These are phyloP conservation scores for Phengaris arion DNA, from an alignment of 2,888 invertebrate species.

Conservation along the genomic window DNA sequence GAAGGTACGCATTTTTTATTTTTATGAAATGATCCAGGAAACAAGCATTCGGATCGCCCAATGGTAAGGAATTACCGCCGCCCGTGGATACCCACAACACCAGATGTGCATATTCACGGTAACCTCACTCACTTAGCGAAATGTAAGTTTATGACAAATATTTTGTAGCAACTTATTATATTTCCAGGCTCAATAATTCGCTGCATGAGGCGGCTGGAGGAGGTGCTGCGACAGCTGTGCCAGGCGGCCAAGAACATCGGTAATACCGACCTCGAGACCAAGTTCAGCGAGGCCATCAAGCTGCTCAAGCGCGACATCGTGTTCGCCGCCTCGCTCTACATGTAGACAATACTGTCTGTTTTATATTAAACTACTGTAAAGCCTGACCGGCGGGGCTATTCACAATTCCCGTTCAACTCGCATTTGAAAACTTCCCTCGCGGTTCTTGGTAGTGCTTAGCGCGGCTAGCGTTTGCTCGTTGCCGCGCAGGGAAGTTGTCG, in stretches of 20 bases:
- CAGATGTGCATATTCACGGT: no score
- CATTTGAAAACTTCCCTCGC: no score
- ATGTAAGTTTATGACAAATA: background rate
- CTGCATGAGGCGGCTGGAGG: conserved; percentile 97
- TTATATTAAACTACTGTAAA: background rate
- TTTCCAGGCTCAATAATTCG: conserved; percentile 82
- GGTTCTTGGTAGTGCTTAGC: no score
- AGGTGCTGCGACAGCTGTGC: conserved; percentile 95
- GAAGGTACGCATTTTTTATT: conserved; percentile 82
- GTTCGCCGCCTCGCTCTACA: conserved; percentile 98
- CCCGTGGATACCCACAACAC: no score
- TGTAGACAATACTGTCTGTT: conserved; percentile 46
- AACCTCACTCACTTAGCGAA: no score
- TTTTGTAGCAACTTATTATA: background rate
- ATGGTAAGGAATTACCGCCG: no score
- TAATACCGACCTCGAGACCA: conserved; percentile 96
- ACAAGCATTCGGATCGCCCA: no score
- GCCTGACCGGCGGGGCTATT: background rate
- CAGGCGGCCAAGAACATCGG: conserved; percentile 98
- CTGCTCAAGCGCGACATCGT: conserved; percentile 98
- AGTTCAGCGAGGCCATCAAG: conserved; percentile 95
- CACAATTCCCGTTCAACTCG: no score
- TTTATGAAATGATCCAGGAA: no score
- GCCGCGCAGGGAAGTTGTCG: no score
- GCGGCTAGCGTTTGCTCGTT: no score